phyloP scores from a whole-genome alignment of 1,140 invertebrate species.

The Hylyphantes graminicola region DNA sequence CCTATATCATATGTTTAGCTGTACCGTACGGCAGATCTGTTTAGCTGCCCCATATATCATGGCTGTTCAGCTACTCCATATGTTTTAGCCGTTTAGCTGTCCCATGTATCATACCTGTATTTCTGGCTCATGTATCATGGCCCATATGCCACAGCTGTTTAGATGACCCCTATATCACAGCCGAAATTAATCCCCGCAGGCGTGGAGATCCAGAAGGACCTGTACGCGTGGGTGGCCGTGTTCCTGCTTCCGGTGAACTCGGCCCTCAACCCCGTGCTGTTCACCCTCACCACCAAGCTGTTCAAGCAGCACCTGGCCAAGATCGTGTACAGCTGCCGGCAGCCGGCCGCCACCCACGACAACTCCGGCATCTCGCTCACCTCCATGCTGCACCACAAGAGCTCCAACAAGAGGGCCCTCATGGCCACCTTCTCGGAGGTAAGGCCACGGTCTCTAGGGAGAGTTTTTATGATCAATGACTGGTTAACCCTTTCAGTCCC shows the following conservation, averaged over 20 bases:
- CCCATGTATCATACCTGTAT: too few relatives aligned
- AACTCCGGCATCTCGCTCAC: conserved; percentile 46
- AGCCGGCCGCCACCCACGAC: conserved; percentile 21
- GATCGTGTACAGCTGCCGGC: conserved; percentile 55
- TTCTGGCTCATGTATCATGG: too few relatives aligned
- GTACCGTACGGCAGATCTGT: too few relatives aligned
- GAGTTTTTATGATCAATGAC: too few relatives aligned
- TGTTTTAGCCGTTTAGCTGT: too few relatives aligned
- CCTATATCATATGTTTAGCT: too few relatives aligned
- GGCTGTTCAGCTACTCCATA: too few relatives aligned
- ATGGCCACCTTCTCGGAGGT: conserved; percentile 59
- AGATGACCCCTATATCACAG: background rate
- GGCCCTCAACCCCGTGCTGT: conserved; percentile 73
- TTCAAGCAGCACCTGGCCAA: conserved; percentile 60
- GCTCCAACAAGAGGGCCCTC: conserved; percentile 44
- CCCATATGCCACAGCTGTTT: too few relatives aligned
- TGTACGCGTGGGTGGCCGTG: conserved; percentile 72
- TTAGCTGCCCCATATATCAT: too few relatives aligned
- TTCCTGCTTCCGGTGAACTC: conserved; percentile 73
- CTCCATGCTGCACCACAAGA: conserved; percentile 50
- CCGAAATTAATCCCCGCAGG: conserved; percentile 49
- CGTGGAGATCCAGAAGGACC: conserved; percentile 64
- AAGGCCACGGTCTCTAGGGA: too few relatives aligned
- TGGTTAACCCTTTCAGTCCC: too few relatives aligned
- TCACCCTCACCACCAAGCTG: conserved; percentile 69